Base-by-base conservation (phyloP, 2,113 vertebrate genomes). In the Desmodus rotundus region DNA sequence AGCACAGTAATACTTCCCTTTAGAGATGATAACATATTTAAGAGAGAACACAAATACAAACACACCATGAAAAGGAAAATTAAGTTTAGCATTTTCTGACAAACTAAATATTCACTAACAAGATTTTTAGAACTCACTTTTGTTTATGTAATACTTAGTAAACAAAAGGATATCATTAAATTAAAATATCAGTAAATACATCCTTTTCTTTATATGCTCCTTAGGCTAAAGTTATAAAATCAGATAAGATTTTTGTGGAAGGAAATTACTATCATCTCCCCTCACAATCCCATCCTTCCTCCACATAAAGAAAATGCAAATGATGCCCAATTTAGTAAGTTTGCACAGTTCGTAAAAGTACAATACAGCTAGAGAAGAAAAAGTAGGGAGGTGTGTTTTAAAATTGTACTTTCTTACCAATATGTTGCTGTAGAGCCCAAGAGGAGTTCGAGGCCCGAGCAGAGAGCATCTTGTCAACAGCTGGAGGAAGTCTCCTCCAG, bases 401-500 rank as follows among this genome's bases (percentile, higher is more conserved):
- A 94, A 80, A 58, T 54, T 31, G 36, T 65, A 52, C 76, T 89
- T 80, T 52, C 96, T 97, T 98, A 99, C 99, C 98, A 77, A 99
- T 98, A 90, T 98, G 93, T 15, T 98, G 85, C 73, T 85, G 93
- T 0, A 98, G 98, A 15, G 93, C 87, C 98, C 98, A 98, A 19
- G 98, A 98, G 54, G 97, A 98, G 38, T 95, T 96, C 50, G 96
- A 92, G 77, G 92, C 98, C 78, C 98, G 98, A 74, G 47, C 96
- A 89, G 98, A 98, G 83, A 99, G 98, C 83, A 98, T 97, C 31
- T 95, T 96, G 94, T 98, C 98, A 87, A 99, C 56, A 91, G 74
- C 4, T 24, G 73, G 73, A 11, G 98, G 94, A 96, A 99, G 97
- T 93, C 96, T 98, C 36, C 98, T 99, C 99, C 99, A 99, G 97